Evolutionary conservation across 92 coral and sea anemone genomes (phyloP).

Genomic region (Porites divaricata): DNA sequence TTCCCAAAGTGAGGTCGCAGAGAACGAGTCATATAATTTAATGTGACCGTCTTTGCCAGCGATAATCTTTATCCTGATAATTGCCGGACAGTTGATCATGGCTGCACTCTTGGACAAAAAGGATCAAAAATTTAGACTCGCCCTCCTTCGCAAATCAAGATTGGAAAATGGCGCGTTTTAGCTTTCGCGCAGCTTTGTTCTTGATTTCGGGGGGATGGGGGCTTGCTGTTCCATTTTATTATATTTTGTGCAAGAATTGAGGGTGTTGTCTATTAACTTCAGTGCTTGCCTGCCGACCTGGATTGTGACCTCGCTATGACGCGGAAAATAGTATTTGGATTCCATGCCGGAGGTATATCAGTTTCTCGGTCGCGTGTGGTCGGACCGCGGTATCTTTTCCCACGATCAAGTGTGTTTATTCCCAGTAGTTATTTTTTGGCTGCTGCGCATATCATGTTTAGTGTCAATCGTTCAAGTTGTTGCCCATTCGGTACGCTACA

Average conservation of each 20-base stretch:
- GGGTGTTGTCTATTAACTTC: neutral
- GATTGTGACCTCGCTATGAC: neutral
- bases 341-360: neutral
- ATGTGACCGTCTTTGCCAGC: no score
- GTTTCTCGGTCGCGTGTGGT: slow-evolving; percentile 1
- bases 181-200: no score
- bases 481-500: no score
- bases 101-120: no score
- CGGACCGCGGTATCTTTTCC: neutral
- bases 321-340: neutral
- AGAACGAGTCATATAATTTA: no score
- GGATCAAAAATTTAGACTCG: no score
- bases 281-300: neutral
- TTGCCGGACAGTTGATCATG: neutral
- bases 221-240: neutral
- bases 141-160: neutral
- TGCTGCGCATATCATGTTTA: neutral
- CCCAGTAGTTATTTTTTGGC: neutral
- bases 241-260: neutral
- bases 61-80: no score
- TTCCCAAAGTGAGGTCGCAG: no score
- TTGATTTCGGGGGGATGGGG: no score
- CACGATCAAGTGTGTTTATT: neutral
- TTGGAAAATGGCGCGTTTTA: neutral
- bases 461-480: neutral